Percentiles rank a stretch among this genome's conserved stretches.
Evolutionary conservation across 1,140 invertebrate genomes (phyloP).

Genomic region (Lanistes nyassanus): DNA sequence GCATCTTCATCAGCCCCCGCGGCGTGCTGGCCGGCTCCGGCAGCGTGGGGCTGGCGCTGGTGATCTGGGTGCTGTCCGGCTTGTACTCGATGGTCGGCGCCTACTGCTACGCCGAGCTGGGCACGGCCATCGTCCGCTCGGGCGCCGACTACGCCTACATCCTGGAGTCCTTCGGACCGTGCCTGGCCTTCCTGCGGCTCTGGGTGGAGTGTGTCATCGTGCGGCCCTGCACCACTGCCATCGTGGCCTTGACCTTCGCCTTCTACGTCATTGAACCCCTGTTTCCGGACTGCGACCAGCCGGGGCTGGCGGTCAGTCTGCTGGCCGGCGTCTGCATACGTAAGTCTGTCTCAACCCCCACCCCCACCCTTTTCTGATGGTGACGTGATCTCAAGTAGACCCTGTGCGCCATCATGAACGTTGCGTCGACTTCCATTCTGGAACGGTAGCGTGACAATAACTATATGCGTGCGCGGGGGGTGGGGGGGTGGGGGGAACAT

Average conservation of each 20-base stretch:
- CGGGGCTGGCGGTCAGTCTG: constrained; percentile 55
- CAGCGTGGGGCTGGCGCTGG: constrained; percentile 84
- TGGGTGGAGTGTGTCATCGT: constrained; percentile 78
- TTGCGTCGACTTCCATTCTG: too few relatives aligned
- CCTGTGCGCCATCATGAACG: too few relatives aligned
- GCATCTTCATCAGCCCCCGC: constrained; percentile 96
- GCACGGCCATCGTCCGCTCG: constrained; percentile 59
- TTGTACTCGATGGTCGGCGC: constrained; percentile 78
- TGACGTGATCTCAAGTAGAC: too few relatives aligned
- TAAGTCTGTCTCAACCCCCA: too few relatives aligned
- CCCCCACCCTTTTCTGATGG: too few relatives aligned
- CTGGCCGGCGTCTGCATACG: constrained; percentile 64
- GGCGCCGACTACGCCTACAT: constrained; percentile 67
- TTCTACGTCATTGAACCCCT: constrained; percentile 66
- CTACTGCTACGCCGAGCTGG: constrained; percentile 65
- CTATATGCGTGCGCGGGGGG: too few relatives aligned
- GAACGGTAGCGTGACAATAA: too few relatives aligned
- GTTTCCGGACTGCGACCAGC: constrained; percentile 64
- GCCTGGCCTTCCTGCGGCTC: constrained; percentile 63
- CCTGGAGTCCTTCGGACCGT: constrained; percentile 64
- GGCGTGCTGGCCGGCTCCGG: constrained; percentile 84
- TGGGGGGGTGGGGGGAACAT: too few relatives aligned
- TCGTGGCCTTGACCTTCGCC: constrained; percentile 66
- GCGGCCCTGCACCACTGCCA: constrained; percentile 75
- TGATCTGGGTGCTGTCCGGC: constrained; percentile 87